Base-by-base conservation (phyloP, 2,113 vertebrate species). In the Calyptomena viridis region DNA sequence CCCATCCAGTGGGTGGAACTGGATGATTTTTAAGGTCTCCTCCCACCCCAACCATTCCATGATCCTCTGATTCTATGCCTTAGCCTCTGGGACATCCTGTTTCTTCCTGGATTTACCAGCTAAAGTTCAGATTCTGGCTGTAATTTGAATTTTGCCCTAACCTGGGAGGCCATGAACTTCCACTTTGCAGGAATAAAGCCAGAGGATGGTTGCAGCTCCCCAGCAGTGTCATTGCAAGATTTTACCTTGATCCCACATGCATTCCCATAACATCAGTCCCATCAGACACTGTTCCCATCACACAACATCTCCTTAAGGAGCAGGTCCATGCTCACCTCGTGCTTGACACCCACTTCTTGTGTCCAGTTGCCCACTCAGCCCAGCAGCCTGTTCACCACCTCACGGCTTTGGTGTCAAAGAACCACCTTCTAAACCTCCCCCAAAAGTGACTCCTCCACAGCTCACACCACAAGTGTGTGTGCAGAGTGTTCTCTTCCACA, bases 231-330 rank as follows among this genome's bases (percentile, higher is more conserved):
- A 8, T 4, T 37, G 24, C 66, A 49, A 37, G 42, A 5, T 9
- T 31, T 7, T 5, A 4, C 31, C 86, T 71, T 0, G 0, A 6
- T 18, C 46, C 60, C 4, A 0, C 4, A 14, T 27, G 31, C 13
- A 1, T 60, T 56, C 30, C 50, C n/a, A 7, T 3, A 33, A 22
- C 31, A 6, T 7, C 6, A 39, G 6, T 42, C 9, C n/a, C 46
- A 52, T 18, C 37, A 52, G 18, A 33, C 25, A 2, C 31, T 4
- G 1, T 47, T 66, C 75, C 53, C 42, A 33, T 20, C 42, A 44
- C 12, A 59, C 1, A 1, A 11, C 2, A 3, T 47, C 60, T 53
- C 52, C 23, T 8, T 6, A 6, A 55, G 39, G 73, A 77, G 4
- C 44, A 84, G 17, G 9, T 28, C 64, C 50, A 46, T 10, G 6